Evolutionary conservation across 2,113 vertebrate species (phyloP), one percentile per base, ranked within the genome.

Genomic region (Gymnorhina tibicen): DNA sequence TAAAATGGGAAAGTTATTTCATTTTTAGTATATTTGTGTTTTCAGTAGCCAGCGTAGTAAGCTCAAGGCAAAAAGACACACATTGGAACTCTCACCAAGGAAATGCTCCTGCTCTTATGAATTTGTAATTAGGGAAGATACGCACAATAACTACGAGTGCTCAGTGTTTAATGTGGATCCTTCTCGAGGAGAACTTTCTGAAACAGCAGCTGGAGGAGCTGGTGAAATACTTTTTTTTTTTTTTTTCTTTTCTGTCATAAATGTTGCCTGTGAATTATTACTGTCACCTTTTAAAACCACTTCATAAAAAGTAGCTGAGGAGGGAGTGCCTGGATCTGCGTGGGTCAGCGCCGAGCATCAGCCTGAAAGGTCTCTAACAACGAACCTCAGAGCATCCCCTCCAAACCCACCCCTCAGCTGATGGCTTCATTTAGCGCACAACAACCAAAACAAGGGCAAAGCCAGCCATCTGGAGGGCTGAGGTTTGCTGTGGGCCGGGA

Each of bases 1-100:
- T 97, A 97, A 97, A 97, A 97, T 97, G 97, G 97, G 96, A 96
- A 97, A 96, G 95, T 97, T 95, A 95, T 91, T 98, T 98, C 94
- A 93, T 83, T 98, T 97, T 97, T 44, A 91, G 92, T 73, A 1
- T 86, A 67, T 95, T 95, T 92, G 9, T 97, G 63, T 96, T 97
- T 87, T 97, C 86, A 81, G 94, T 85, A 96, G 83, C 94, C 75
- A 75, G 70, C 4, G 1, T 79, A 83, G 74, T 44, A 63, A 90
- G 95, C 92, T 94, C 74, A 89, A 75, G 78, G 95, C 96, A 93
- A 49, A 88, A 74, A 72, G 91, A 87, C 97, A 64, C 79, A 7
- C 33, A 35, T 77, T 67, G 87, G 75, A 87, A 68, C 73, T 66
- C 84, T 91, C 63, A 35, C 85, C 95, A 89, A 91, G 95, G 79